Conservation (phyloP, 2,113 vertebrate species). For the Myotis brandtii region DNA sequence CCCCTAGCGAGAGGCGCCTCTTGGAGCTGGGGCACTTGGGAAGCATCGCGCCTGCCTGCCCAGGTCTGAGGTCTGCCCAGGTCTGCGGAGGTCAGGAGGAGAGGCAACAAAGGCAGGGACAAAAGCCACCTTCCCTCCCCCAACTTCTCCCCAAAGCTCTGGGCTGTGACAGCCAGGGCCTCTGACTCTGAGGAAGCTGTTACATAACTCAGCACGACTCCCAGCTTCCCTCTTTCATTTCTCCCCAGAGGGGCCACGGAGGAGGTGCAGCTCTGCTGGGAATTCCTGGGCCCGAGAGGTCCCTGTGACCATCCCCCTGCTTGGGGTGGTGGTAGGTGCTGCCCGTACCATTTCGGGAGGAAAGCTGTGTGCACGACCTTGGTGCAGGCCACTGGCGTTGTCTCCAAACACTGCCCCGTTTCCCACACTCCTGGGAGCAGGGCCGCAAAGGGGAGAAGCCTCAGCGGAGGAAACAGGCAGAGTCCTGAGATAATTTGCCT, state of each 20-base stretch:
- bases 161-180: slow-evolving; percentile 66
- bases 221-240: slow-evolving; percentile 24
- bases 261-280: not conserved
- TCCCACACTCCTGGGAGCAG: slow-evolving; percentile 20
- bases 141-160: not conserved
- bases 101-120: not conserved
- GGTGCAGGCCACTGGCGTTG: not conserved
- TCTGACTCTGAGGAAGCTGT: slow-evolving; percentile 70
- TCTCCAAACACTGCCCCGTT: not conserved
- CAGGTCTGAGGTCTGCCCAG: not conserved
- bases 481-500: slow-evolving; percentile 70
- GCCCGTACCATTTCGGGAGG: not conserved
- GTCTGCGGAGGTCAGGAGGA: not conserved
- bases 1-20: slow-evolving; percentile 20
- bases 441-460: slow-evolving; percentile 47
- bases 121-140: not conserved
- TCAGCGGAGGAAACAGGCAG: slow-evolving; percentile 65
- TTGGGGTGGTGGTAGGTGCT: not conserved
- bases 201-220: slow-evolving; percentile 66
- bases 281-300: not conserved
- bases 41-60: not conserved
- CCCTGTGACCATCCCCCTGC: not conserved
- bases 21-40: not conserved
- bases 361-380: not conserved
- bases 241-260: not conserved